These are phyloP conservation scores for Athene cunicularia DNA, from an alignment of 2,113 vertebrate genomes.

Conservation along the genomic window DNA sequence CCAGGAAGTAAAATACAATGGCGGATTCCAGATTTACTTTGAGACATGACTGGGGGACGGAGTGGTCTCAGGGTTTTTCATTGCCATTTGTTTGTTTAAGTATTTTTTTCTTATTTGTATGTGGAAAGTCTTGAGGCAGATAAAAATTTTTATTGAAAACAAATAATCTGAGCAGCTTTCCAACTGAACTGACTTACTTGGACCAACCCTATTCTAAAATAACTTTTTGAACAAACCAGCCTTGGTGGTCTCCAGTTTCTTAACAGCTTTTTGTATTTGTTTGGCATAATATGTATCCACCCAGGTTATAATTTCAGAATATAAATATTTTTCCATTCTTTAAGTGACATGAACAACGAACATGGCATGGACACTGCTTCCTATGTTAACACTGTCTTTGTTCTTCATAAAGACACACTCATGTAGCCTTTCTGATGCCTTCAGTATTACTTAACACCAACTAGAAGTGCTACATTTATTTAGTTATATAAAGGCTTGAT, in stretches of 20 bases:
- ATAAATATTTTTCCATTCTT: neutral
- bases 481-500: neutral
- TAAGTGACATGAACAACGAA: neutral
- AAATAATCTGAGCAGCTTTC: neutral
- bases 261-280: neutral
- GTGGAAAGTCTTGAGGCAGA: neutral
- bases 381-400: neutral
- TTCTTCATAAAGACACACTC: neutral
- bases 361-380: neutral
- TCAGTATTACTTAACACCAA: neutral
- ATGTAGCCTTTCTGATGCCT: neutral
- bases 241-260: neutral
- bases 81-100: neutral
- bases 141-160: constrained; percentile 25
- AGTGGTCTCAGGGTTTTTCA: neutral
- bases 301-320: neutral
- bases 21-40: neutral
- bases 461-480: neutral
- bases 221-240: neutral
- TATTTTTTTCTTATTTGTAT: neutral
- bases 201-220: neutral
- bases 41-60: neutral
- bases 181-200: neutral
- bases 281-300: neutral
- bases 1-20: constrained; percentile 46